A percentile compares a stretch with the other conserved stretches of the same genome.
Conservation (phyloP, 2,113 vertebrate species). For the Protomyctophum bolini region DNA sequence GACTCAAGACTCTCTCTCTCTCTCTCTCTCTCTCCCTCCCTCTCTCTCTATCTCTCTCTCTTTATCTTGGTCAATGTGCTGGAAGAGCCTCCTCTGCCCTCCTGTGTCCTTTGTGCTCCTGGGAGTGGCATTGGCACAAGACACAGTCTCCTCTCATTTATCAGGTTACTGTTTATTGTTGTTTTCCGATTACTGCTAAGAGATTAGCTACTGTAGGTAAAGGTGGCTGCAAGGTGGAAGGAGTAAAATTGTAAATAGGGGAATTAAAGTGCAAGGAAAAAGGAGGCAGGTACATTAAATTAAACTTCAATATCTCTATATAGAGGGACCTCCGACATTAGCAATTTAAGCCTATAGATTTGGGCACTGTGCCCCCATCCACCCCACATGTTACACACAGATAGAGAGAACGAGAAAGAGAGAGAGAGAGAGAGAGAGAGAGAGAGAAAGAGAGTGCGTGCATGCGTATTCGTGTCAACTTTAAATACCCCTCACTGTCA, state of each 20-base stretch:
- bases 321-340: not conserved
- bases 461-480: slow-evolving; percentile 20
- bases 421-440: too few species aligned
- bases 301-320: too few species aligned
- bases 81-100: slow-evolving; percentile 10
- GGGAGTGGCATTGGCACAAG: slow-evolving; percentile 21
- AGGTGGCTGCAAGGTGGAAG: too few species aligned
- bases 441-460: too few species aligned
- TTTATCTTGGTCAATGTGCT: too few species aligned
- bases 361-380: slow-evolving; percentile 7
- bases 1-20: too few species aligned
- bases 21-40: too few species aligned
- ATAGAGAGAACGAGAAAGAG: not conserved
- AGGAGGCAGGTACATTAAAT: too few species aligned
- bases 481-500: slow-evolving; percentile 24
- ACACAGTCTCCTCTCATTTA: slow-evolving; percentile 42
- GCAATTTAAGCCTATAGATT: slow-evolving; percentile 40
- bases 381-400: slow-evolving; percentile 3
- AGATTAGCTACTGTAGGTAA: slow-evolving; percentile 44
- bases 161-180: slow-evolving; percentile 13
- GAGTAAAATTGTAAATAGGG: too few species aligned
- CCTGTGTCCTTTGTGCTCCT: slow-evolving; percentile 20
- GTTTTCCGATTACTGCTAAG: slow-evolving; percentile 37
- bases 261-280: too few species aligned
- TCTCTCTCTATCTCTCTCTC: too few species aligned